Evolutionary conservation across 2,113 vertebrate genomes (phyloP), one percentile per base, ranked within the genome.

Genomic region (Chunga burmeisteri): DNA sequence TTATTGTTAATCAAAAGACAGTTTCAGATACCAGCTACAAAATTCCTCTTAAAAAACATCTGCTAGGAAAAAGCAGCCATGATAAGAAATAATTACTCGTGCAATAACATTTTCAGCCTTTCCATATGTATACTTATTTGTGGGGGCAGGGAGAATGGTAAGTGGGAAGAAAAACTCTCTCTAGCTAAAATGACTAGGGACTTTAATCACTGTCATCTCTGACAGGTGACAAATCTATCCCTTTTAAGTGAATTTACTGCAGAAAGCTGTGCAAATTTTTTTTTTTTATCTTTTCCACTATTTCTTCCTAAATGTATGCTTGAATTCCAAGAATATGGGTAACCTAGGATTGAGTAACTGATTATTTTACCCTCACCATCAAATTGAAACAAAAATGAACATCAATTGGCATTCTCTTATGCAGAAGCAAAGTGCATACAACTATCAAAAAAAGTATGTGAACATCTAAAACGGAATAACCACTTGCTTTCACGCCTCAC

Each of bases 401-500:
- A 63, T 58, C 29, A 32, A 4, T 16, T 87, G 8, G 2, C 16
- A 32, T 67, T 32, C 15, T 63, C 23, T 46, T 22, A 47, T 15
- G 7, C 47, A 11, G 9, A 81, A 66, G 9, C 3, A 61, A 74
- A 71, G 6, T 50, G 9, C 34, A 86, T n/a, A 22, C 16, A n/a
- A 38, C 4, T 47, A 34, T 56, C 52, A 49, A 44, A 14, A 3
- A 18, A 56, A 25, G 14, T 7, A 38, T 19, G 4, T 17, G 20
- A 83, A 25, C 14, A 1, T 53, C 53, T 74, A 49, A 78, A 91
- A 49, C 25, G 9, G 9, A 66, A 56, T 77, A 68, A 30, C 1
- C 2, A 61, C 11, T 47, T 1, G 0, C 1, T 36, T 78, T 74
- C 20, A 40, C 21, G 46, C 15, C 7, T 78, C 25, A 56, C 1